A percentile compares a stretch with the other conserved stretches of the same genome.
These are phyloP conservation scores for Zaprionus lineosus DNA, from an alignment of 2,888 invertebrate species.

Conservation along the genomic window DNA sequence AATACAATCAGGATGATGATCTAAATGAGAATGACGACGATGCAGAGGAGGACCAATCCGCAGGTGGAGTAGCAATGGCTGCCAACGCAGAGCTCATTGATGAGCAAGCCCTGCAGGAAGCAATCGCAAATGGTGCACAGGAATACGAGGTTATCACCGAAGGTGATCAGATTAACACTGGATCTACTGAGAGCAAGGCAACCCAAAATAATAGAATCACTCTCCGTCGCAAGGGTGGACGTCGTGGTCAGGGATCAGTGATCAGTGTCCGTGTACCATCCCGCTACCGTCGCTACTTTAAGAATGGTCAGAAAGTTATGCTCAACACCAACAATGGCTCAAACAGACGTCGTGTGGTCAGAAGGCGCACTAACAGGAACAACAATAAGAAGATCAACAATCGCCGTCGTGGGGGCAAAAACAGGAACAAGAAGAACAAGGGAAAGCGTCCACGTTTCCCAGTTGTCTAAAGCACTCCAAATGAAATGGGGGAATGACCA, in stretches of 20 bases:
- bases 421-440: conserved; percentile 55
- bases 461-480: conserved; percentile 29
- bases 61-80: conserved; percentile 27
- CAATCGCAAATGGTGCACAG: conserved; percentile 63
- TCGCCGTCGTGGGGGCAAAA: conserved; percentile 61
- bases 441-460: conserved; percentile 52
- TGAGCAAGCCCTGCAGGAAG: conserved; percentile 64
- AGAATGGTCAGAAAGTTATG: conserved; percentile 78
- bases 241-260: conserved; percentile 66
- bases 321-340: conserved; percentile 64
- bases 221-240: conserved; percentile 64
- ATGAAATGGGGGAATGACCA: background rate
- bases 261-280: conserved; percentile 77
- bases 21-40: conserved; percentile 30
- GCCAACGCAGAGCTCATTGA: conserved; percentile 62
- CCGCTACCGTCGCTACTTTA: conserved; percentile 77
- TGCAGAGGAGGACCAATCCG: conserved; percentile 20
- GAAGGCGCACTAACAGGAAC: conserved; percentile 57
- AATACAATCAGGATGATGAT: conserved; percentile 24
- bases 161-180: conserved; percentile 50
- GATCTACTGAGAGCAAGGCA: conserved; percentile 60
- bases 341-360: conserved; percentile 62
- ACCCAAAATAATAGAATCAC: conserved; percentile 59
- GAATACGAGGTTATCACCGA: conserved; percentile 73
- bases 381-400: conserved; percentile 49